Conservation (phyloP, 1,140 invertebrate species). For the Drosophila melanica region DNA sequence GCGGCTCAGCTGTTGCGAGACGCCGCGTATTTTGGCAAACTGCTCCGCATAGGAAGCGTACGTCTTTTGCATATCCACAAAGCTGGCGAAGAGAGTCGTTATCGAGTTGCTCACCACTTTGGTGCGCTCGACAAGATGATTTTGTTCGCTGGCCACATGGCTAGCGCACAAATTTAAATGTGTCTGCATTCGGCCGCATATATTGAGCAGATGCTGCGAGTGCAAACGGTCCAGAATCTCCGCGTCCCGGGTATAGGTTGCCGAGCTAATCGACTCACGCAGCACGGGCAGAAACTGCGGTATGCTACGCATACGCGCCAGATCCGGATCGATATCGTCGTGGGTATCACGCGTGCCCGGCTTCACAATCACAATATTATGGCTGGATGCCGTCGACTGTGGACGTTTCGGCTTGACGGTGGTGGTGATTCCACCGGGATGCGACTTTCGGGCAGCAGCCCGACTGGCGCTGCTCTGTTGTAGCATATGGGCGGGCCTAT, state of each 20-base stretch:
- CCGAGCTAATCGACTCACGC: constrained; percentile 92
- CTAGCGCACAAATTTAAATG: constrained; percentile 90
- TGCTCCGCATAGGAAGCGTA: constrained; percentile 94
- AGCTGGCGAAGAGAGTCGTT: constrained; percentile 87
- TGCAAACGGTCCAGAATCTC: constrained; percentile 94
- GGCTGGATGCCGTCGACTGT: constrained; percentile 78
- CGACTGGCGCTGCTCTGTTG: constrained; percentile 62
- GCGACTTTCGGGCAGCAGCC: constrained; percentile 58
- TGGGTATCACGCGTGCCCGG: constrained; percentile 87
- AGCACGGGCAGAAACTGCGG: constrained; percentile 97
- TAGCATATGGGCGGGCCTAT: constrained; percentile 84
- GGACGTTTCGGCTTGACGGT: constrained; percentile 71
- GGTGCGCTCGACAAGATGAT: constrained; percentile 88
- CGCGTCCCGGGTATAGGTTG: constrained; percentile 92
- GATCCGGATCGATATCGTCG: constrained; percentile 91
- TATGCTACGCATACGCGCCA: constrained; percentile 91
- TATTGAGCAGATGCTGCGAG: constrained; percentile 83
- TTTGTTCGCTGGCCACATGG: constrained; percentile 90
- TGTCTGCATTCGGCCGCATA: constrained; percentile 84
- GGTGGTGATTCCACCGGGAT: constrained; percentile 59
- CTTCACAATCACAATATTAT: constrained; percentile 94
- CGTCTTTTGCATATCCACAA: constrained; percentile 92
- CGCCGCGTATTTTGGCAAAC: constrained; percentile 90
- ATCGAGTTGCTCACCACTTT: constrained; percentile 90
- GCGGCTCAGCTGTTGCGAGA: constrained; percentile 90